Evolutionary conservation across 1,140 invertebrate genomes (phyloP), one percentile per base, ranked within the genome.

Genomic region (Trichonephila clavipes): DNA sequence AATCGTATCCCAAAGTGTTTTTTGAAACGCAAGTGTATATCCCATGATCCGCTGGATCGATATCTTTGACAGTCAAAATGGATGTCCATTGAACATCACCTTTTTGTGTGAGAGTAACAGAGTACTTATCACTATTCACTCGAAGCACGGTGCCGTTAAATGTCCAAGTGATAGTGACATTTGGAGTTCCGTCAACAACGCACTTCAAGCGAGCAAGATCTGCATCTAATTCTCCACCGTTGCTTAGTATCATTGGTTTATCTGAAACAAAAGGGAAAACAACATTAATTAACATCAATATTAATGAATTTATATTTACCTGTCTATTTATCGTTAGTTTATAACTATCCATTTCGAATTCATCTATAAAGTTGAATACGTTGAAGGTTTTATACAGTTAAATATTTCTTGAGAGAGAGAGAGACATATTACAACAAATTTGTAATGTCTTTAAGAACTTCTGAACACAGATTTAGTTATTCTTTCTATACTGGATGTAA

Each of bases 21-120:
- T 82, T 94, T 21, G 93, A 87, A 18, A 77, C 77, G n/a, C 93
- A 94, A 21, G 88, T 66, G 40, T 94, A 94, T 51, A 94, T 90
- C 19, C 93, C 93, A 61, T 94, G 61, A 24, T 94, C 93, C 40
- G 40, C 61, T 12, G 66, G 16, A 59, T 85, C 64, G 7, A 94
- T 69, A 59, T 89, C 64, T 21, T 61, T 82, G 8, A 94, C 72
- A 16, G 44, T 90, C 5, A 94, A 77, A 19, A 94, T 7, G 14
- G 93, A 94, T 7, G 93, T 69, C 72, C 72, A 94, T n/a, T 94
- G 87, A 21, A 59, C 28, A 7, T 94, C 93, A 40, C 44, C 44
- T 85, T 89, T 88, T 16, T 66, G 59, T 10, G 93, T 58, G 6
- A 85, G 40, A 0, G 93, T 44, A 16, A 85, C 64, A 5, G 24